Evolutionary conservation across 2,888 invertebrate genomes (phyloP), one percentile per base, ranked within the genome.

Genomic region (Stegophylla sp.): DNA sequence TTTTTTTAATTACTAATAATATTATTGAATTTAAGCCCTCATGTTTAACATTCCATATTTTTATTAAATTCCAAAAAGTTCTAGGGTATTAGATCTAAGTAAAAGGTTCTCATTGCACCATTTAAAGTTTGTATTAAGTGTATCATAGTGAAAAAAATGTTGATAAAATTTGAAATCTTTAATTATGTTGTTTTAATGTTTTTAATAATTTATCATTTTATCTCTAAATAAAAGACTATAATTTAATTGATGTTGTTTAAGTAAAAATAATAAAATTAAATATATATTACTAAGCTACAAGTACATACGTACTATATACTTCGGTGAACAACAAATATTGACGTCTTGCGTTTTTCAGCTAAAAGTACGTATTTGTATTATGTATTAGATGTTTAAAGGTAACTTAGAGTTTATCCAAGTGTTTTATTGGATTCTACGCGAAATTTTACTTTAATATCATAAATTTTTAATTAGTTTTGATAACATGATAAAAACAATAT

Each of bases 231-330:
- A 26, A 15, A 26, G 15, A 13, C 26, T 26, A 12, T 13, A 9
- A 45, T 45, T 45, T 45, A 45, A 3, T 9, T 45, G 12, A 45
- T 9, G 4, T 45, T 45, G 45, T 1, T 45, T 12, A 2, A 45
- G 45, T 13, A 45, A 45, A 45, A 45, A 45, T 9, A 15, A 3
- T 9, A 45, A 13, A 15, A 13, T 9, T 45, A 13, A 45, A 10
- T 45, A 45, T 45, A 2, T 45, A 45, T 45, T 34, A 3, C 34
- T 45, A 45, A 45, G 45, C 45, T 9, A 45, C 4, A 45, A 45
- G 45, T 45, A 45, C 15, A 12, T 45, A 45, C 45, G 12, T 45
- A 84, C 84, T 84, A 84, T 74, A 84, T 43, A 1, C 66, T 5
- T 66, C 45, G 1, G 66, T 23, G 45, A 66, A 66, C 15, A 66